Base-by-base conservation (phyloP, 1,140 invertebrate genomes). In the Hydropsyche tenuis region DNA sequence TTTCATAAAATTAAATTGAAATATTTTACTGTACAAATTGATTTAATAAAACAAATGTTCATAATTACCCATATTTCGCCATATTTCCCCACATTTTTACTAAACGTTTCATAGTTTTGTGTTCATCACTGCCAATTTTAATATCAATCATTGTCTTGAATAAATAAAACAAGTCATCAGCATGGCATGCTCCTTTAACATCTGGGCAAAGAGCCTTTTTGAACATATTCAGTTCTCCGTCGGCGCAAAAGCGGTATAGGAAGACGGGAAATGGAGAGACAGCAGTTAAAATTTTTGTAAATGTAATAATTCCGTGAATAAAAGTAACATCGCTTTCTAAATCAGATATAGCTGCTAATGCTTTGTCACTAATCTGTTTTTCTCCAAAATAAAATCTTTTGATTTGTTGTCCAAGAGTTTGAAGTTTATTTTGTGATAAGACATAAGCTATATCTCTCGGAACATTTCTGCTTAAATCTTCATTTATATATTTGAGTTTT, bases 21-120 rank as follows among this genome's bases (percentile, higher is more conserved):
- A 56, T 56, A 16, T 56, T 5, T 20, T 5, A 56, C 51, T 22
- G 3, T 56, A 56, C 20, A 56, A 11, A 56, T 48, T 48, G 14
- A n/a, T 48, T 48, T 48, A 3, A 48, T 48, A 48, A 48, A 14
- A 3, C 20, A 25, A 25, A 3, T 30, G 37, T 5, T 30, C 11
- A 20, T 48, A 73, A 84, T 85, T 81, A 92, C 90, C 90, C 88
- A 43, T 83, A 86, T 79, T 84, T 87, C 0, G 91, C 90, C 78
- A 93, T 93, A 81, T 92, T 90, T 0, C 86, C 84, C 90, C 91
- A 93, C 23, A 91, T 73, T 14, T 81, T 85, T 0, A 90, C 89
- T 75, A 93, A 78, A 18, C 76, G 77, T 74, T 75, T 78, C 5
- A 80, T 45, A 70, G 78, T 74, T 73, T 83, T 81, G 37, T 81